These are phyloP conservation scores for Nothoprocta pentlandii DNA, from an alignment of 2,113 vertebrate genomes.

Conservation along the genomic window DNA sequence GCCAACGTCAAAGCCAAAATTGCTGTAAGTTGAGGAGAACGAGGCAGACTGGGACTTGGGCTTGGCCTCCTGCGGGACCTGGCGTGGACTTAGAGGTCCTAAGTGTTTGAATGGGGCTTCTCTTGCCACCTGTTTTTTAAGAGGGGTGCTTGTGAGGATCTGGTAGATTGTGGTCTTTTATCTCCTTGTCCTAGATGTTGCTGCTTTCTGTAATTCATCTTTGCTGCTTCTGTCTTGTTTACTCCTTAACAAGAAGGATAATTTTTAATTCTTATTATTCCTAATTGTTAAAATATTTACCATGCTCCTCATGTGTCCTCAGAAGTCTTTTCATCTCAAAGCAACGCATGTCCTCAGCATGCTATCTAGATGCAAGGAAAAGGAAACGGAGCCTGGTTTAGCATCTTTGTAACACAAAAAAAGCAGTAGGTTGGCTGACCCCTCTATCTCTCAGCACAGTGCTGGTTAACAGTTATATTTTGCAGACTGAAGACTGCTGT, in stretches of 20 bases:
- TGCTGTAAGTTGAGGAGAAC: conserved; percentile 79
- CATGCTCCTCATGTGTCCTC: not conserved
- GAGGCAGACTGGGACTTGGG: too few relatives aligned
- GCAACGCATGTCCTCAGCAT: not conserved
- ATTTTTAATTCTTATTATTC: not conserved
- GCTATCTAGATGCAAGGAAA: not conserved
- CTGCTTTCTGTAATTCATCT: not conserved
- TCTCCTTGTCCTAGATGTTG: not conserved
- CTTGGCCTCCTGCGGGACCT: accelerated
- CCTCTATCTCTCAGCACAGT: not conserved
- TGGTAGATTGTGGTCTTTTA: not conserved
- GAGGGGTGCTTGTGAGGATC: too few relatives aligned
- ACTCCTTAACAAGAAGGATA: not conserved
- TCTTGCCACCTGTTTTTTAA: not conserved
- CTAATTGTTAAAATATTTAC: not conserved
- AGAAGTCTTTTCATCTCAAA: not conserved
- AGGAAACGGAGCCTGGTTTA: not conserved
- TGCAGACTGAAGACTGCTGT: not conserved
- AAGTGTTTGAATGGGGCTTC: not conserved
- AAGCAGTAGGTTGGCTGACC: not conserved
- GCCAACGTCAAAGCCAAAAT: conserved; percentile 89
- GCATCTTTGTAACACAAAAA: not conserved
- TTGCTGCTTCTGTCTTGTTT: not conserved
- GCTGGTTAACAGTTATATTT: not conserved
- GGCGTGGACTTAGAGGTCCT: accelerated